Conservation (phyloP, 2,888 invertebrate genomes). For the Erebia epiphron region DNA sequence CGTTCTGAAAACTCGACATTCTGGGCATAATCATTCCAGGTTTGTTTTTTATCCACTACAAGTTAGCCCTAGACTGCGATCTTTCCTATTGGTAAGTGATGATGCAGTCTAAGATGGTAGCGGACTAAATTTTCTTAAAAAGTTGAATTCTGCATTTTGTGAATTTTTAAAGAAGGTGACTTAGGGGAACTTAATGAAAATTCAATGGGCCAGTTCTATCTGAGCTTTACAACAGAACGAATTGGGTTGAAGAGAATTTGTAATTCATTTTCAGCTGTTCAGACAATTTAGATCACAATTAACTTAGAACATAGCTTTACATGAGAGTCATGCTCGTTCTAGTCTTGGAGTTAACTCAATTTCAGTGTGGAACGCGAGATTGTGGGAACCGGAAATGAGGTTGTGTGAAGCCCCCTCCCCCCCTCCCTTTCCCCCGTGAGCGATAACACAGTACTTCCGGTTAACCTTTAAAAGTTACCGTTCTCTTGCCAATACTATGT, state of each 20-base stretch:
- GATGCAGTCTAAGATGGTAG: too few relatives aligned
- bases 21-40: too few relatives aligned
- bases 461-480: constrained; percentile 20
- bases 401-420: constrained; percentile 26
- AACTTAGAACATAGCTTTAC: constrained; percentile 24
- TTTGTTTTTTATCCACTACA: too few relatives aligned
- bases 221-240: neutral
- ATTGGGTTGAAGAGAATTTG: neutral
- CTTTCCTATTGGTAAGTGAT: too few relatives aligned
- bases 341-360: constrained; percentile 34
- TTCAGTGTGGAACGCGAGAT: constrained; percentile 27
- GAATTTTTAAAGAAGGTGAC: too few relatives aligned
- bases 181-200: too few relatives aligned
- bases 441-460: constrained; percentile 25
- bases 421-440: constrained; percentile 8
- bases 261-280: constrained; percentile 3
- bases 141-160: too few relatives aligned
- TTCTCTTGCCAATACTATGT: constrained; percentile 5
- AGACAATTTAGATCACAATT: constrained; percentile 19
- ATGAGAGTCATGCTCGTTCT: constrained; percentile 11
- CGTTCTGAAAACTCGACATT: too few relatives aligned
- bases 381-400: constrained; percentile 34
- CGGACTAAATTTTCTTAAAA: too few relatives aligned
- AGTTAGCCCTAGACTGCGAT: too few relatives aligned
- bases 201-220: too few relatives aligned